phyloP scores from a whole-genome alignment of 1,140 invertebrate genomes.

The Heliconius hermathena region DNA sequence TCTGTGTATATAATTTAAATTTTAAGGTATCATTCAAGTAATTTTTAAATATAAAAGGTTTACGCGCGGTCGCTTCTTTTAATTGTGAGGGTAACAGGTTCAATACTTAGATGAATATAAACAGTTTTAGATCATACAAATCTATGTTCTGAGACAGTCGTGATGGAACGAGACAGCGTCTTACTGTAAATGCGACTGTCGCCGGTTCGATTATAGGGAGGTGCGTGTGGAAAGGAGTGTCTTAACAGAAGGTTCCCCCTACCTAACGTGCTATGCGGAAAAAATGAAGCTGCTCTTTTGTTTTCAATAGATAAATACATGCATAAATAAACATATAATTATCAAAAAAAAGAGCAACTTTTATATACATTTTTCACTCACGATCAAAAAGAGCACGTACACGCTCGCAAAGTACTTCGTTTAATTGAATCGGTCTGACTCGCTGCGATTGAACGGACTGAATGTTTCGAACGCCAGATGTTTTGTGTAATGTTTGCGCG shows the following conservation, averaged over 20 bases:
- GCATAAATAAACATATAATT: background rate
- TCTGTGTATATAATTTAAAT: background rate
- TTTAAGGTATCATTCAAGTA: background rate
- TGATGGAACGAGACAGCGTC: no score
- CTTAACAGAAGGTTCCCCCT: no score
- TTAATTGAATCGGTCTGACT: slow-evolving; percentile 40
- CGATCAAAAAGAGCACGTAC: slow-evolving; percentile 22
- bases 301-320: background rate
- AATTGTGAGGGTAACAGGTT: background rate
- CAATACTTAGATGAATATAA: background rate
- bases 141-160: no score
- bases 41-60: background rate
- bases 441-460: slow-evolving; percentile 9
- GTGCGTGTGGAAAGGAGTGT: no score
- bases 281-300: background rate
- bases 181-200: no score
- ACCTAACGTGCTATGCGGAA: no score
- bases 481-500: slow-evolving; percentile 5
- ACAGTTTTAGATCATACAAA: background rate
- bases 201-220: no score
- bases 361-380: background rate
- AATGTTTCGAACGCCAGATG: background rate
- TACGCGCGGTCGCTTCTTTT: background rate
- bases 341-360: background rate
- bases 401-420: slow-evolving; percentile 33